Conservation (phyloP, 2,797 vertebrate species). For the Mareca penelope region DNA sequence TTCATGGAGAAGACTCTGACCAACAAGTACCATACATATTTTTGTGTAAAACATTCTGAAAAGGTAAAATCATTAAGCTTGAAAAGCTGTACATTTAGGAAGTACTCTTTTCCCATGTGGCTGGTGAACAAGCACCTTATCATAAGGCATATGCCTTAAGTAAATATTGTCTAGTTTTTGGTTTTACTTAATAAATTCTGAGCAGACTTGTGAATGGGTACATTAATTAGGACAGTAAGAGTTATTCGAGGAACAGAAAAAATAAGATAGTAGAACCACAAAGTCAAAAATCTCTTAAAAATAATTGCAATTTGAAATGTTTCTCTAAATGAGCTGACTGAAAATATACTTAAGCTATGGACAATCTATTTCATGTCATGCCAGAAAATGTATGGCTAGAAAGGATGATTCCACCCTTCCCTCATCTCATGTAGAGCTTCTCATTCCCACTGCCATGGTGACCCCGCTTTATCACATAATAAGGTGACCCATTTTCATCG, state of each 20-base stretch:
- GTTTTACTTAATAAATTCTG: background rate
- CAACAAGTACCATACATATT: background rate
- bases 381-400: background rate
- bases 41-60: background rate
- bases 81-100: background rate
- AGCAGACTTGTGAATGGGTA: background rate
- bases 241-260: background rate
- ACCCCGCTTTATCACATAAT: background rate
- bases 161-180: background rate
- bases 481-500: background rate
- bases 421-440: background rate
- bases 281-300: background rate
- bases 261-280: background rate
- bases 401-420: background rate
- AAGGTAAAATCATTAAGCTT: background rate
- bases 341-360: background rate
- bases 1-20: background rate
- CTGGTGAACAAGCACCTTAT: background rate
- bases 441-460: fast-evolving
- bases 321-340: background rate
- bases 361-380: background rate
- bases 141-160: background rate
- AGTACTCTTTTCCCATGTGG: background rate
- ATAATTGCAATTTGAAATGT: background rate
- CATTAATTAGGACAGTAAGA: background rate